phyloP scores from a whole-genome alignment of 1,140 invertebrate species.

The Euwallacea fornicatus region DNA sequence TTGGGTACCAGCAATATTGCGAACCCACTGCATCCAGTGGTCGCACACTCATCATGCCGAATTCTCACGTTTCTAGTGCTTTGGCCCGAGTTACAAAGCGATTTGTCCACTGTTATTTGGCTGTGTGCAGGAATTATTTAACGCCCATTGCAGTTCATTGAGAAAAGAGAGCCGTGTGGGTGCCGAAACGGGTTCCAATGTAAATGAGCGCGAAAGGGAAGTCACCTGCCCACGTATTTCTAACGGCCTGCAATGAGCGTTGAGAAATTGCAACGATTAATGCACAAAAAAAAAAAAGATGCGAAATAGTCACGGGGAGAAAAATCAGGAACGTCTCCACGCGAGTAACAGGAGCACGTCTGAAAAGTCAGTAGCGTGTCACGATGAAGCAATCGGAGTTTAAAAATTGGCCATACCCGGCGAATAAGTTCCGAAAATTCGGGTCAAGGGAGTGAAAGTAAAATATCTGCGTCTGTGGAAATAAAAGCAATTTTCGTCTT shows the following conservation, averaged over 20 bases:
- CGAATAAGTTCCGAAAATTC: background rate
- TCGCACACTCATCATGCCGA: background rate
- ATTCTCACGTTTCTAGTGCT: too few species aligned
- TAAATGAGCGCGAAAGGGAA: conserved; percentile 49
- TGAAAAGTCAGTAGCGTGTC: background rate
- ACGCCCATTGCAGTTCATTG: conserved; percentile 46
- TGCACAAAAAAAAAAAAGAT: background rate
- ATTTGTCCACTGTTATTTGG: conserved; percentile 22
- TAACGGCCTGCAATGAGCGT: conserved; percentile 26
- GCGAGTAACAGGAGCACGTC: too few species aligned
- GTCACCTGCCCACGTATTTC: conserved; percentile 46
- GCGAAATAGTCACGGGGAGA: too few species aligned
- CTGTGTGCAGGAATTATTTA: conserved; percentile 42
- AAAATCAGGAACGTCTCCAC: too few species aligned
- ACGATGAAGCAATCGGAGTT: background rate
- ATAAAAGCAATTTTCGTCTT: conserved; percentile 1
- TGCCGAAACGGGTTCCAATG: conserved; percentile 47
- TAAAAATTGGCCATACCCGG: too few species aligned
- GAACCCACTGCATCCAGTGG: conserved; percentile 28
- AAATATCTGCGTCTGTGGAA: background rate
- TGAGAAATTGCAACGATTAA: conserved; percentile 25
- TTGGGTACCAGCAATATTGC: conserved; percentile 9
- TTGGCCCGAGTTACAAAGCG: too few species aligned
- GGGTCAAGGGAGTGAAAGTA: conserved; percentile 10
- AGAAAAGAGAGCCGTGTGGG: conserved; percentile 45